Percentiles rank a stretch among this genome's conserved stretches.
phyloP scores from a whole-genome alignment of 2,797 vertebrate species.

The Takifugu ocellatus region DNA sequence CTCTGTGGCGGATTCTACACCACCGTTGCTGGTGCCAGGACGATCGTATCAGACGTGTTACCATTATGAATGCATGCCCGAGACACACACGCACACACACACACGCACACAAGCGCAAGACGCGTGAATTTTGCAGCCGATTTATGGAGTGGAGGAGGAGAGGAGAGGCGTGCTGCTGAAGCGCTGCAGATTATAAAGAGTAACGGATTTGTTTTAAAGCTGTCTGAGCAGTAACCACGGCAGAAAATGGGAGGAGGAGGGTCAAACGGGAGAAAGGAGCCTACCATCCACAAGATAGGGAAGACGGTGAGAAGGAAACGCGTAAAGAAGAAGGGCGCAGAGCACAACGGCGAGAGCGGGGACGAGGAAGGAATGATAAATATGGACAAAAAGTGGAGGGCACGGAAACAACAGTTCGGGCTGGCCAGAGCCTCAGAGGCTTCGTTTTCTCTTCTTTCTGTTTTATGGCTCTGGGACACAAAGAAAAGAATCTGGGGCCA shows the following conservation, averaged over 20 bases:
- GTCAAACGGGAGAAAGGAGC: background rate
- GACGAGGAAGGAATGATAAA: too few species aligned
- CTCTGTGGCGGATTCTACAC: too few species aligned
- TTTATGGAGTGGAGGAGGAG: constrained; percentile 1
- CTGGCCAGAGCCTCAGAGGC: background rate
- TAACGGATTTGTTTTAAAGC: background rate
- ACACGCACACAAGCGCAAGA: too few species aligned
- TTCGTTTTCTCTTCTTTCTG: constrained; percentile 9
- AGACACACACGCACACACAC: too few species aligned
- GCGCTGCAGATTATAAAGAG: background rate
- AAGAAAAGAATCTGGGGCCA: constrained; percentile 35
- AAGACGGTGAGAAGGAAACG: background rate
- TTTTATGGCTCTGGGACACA: constrained; percentile 52
- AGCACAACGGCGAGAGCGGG: background rate
- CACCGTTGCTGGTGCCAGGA: too few species aligned
- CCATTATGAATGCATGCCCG: too few species aligned
- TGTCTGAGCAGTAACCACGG: too few species aligned
- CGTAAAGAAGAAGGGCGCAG: background rate
- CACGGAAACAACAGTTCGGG: background rate
- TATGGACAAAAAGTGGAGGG: background rate
- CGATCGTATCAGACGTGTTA: too few species aligned
- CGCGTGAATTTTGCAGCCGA: background rate
- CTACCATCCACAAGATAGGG: background rate
- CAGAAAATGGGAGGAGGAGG: background rate
- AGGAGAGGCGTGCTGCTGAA: constrained; percentile 1